Base-by-base conservation (phyloP, 2,888 invertebrate genomes). In the Serrognathus titanus region DNA sequence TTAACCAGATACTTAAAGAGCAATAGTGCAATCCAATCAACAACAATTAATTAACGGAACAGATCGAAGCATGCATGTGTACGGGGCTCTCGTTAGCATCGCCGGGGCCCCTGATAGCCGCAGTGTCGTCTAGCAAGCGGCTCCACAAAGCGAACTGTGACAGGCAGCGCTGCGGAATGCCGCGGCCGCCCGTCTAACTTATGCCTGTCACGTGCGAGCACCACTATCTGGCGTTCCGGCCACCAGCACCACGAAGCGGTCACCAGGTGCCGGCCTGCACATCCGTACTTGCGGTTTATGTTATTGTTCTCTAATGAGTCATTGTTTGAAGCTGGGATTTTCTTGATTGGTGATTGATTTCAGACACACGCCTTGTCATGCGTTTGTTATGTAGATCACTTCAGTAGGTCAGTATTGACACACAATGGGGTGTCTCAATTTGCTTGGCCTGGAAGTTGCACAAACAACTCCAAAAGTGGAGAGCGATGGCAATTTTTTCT, bases 121-220 rank as follows among this genome's bases (percentile, higher is more conserved):
- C 55, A 56, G 48, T 56, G 52, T 48, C 40, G 54, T 53, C 54
- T 50, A 54, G 49, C 53, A 57, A 63, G 69, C 69, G 69, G 68
- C 70, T 69, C 61, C 61, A 72, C 72, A 72, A 73, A 73, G 71
- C 62, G 63, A 62, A 61, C 66, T 60, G 69, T 73, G 73, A 72
- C 72, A 73, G 69, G 66, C 71, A 68, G 69, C 62, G 65, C 71
- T 64, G 63, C 69, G 70, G 71, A 72, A 72, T 71, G 71, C 69
- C 68, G 66, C 65, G 71, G 70, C 69, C 71, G 68, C 69, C 71
- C 70, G 70, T 68, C 70, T 74, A 73, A 74, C 73, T 73, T 72
- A 74, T 74, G 73, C 73, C 72, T 73, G 74, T 74, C 74, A 74
- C 73, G 73, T 73, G 74, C 74, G 68, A 66, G 68, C 69, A 70